These are phyloP conservation scores for Nomada ferruginata DNA, from an alignment of 2,888 invertebrate genomes.

Conservation along the genomic window DNA sequence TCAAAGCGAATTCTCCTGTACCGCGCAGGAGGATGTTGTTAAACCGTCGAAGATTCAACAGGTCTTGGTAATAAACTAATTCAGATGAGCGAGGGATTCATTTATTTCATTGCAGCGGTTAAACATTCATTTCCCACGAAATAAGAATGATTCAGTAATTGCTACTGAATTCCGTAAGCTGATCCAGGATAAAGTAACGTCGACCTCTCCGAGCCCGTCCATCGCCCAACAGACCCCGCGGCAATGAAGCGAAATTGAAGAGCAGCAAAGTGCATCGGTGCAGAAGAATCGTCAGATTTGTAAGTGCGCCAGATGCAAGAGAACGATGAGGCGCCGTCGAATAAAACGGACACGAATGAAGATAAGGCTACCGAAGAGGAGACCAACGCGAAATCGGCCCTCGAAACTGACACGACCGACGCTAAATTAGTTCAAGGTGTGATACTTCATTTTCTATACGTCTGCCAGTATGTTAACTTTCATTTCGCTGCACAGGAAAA, in stretches of 20 bases:
- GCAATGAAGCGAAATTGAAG: constrained; percentile 67
- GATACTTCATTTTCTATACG: too few species aligned
- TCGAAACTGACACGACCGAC: constrained; percentile 10
- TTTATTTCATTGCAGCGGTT: neutral
- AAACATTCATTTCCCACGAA: too few species aligned
- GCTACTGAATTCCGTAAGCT: constrained; percentile 30
- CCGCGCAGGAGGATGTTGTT: constrained; percentile 31
- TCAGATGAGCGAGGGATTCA: neutral
- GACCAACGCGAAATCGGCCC: constrained; percentile 7
- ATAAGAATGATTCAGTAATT: neutral
- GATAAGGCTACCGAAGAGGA: constrained; percentile 39
- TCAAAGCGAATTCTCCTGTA: neutral
- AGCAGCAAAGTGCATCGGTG: constrained; percentile 33
- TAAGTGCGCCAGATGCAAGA: constrained; percentile 73
- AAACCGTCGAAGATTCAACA: constrained; percentile 62
- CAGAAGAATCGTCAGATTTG: constrained; percentile 28
- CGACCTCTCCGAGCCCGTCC: constrained; percentile 33
- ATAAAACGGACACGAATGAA: constrained; percentile 63
- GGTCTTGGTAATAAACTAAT: constrained; percentile 49
- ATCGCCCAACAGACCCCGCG: constrained; percentile 25
- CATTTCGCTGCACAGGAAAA: constrained; percentile 13
- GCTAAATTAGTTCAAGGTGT: constrained; percentile 52
- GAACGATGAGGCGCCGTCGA: constrained; percentile 68
- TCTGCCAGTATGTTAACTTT: neutral
- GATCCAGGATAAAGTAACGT: constrained; percentile 63